These are phyloP conservation scores for Vireo griseus DNA, from an alignment of 2,797 vertebrate species.

Conservation along the genomic window DNA sequence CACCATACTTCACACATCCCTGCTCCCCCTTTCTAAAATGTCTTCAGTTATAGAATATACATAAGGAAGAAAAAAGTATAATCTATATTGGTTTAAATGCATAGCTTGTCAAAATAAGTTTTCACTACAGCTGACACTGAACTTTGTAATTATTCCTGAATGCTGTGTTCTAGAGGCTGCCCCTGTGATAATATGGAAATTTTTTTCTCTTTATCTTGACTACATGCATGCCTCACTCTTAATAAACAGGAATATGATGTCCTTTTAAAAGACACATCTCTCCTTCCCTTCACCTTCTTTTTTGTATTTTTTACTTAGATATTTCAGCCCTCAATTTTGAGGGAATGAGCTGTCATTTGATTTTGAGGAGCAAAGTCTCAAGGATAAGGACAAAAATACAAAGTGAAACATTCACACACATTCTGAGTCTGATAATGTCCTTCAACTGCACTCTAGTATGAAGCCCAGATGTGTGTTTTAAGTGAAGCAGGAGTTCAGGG, in stretches of 20 bases:
- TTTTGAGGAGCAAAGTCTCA: background rate
- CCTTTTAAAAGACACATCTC: background rate
- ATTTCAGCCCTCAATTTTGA: background rate
- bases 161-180: background rate
- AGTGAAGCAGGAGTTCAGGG: background rate
- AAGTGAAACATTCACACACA: background rate
- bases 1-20: slow-evolving; percentile 18
- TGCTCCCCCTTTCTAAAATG: background rate
- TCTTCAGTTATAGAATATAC: slow-evolving; percentile 11
- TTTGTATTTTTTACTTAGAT: background rate
- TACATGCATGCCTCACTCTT: background rate
- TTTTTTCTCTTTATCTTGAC: background rate
- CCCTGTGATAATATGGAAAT: background rate
- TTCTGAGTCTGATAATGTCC: background rate
- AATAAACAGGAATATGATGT: background rate
- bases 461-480: background rate
- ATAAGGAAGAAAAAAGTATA: background rate
- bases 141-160: slow-evolving; percentile 38
- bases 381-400: background rate
- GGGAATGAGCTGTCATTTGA: background rate
- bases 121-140: background rate
- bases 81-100: slow-evolving; percentile 28
- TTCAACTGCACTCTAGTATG: background rate
- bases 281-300: background rate
- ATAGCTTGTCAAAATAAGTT: slow-evolving; percentile 40